These are phyloP conservation scores for Daboia siamensis DNA, from an alignment of 2,113 vertebrate species.

Conservation along the genomic window DNA sequence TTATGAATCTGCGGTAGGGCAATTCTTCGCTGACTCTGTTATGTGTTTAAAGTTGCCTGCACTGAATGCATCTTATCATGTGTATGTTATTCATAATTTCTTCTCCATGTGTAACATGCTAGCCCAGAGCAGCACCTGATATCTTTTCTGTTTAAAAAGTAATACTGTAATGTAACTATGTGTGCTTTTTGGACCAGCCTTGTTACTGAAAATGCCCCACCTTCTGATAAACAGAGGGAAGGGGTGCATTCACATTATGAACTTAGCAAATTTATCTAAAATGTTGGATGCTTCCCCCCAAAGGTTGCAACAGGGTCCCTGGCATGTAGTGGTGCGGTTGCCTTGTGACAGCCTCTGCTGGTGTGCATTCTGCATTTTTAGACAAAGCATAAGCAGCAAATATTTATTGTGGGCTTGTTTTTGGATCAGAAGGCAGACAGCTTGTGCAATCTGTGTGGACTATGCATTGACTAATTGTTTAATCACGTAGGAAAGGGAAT, in stretches of 20 bases:
- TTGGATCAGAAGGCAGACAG: neutral
- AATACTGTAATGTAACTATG: neutral
- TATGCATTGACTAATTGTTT: neutral
- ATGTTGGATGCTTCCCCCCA: neutral
- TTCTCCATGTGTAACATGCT: neutral
- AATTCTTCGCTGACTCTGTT: neutral
- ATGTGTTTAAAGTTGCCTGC: neutral
- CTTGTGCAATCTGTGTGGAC: neutral
- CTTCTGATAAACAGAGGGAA: neutral
- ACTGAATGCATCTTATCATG: too few species aligned
- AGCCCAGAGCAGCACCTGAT: neutral
- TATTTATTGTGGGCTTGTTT: neutral
- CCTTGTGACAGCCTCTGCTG: neutral
- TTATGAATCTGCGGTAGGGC: neutral
- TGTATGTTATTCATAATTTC: neutral
- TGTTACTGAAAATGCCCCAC: neutral
- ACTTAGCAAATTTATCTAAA: neutral
- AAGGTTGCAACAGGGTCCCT: neutral
- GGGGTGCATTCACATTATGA: neutral
- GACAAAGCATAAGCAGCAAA: too few species aligned
- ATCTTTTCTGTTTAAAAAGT: neutral
- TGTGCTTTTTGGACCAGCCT: neutral
- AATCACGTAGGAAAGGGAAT: neutral
- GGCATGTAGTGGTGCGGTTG: neutral
- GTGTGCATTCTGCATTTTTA: neutral